A percentile compares a stretch with the other conserved stretches of the same genome.
These are phyloP conservation scores for Hydrophis major DNA, from an alignment of 2,797 vertebrate genomes.

Conservation along the genomic window DNA sequence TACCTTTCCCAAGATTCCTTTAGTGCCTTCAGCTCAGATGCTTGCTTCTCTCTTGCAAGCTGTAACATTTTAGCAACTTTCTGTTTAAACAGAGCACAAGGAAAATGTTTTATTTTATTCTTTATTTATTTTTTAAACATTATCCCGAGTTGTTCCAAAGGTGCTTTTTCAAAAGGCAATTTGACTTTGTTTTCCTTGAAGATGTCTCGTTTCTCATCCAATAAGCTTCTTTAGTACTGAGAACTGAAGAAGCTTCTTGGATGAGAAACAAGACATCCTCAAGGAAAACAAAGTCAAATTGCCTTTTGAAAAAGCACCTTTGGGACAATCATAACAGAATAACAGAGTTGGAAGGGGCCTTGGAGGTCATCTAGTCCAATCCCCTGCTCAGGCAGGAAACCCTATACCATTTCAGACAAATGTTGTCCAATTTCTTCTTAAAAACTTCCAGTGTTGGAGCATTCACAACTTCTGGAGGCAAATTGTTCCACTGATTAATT, in stretches of 20 bases:
- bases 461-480: not conserved
- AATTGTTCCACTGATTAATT: not conserved
- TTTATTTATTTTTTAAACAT: not conserved
- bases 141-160: not conserved
- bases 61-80: constrained; percentile 86
- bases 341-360: not conserved
- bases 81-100: constrained; percentile 64
- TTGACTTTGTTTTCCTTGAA: no score
- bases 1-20: constrained; percentile 80
- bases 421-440: not conserved
- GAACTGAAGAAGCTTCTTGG: not conserved
- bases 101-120: not conserved
- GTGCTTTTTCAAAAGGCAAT: not conserved
- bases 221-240: no score
- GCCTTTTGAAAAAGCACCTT: not conserved
- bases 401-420: not conserved
- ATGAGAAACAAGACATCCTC: not conserved
- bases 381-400: not conserved
- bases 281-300: not conserved
- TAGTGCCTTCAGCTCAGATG: constrained; percentile 80
- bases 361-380: not conserved
- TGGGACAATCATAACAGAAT: not conserved
- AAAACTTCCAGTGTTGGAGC: not conserved
- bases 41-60: constrained; percentile 85
- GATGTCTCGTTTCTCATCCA: no score